Evolutionary conservation across 2,888 invertebrate genomes (phyloP).

Genomic region (Clitarchus hookeri): DNA sequence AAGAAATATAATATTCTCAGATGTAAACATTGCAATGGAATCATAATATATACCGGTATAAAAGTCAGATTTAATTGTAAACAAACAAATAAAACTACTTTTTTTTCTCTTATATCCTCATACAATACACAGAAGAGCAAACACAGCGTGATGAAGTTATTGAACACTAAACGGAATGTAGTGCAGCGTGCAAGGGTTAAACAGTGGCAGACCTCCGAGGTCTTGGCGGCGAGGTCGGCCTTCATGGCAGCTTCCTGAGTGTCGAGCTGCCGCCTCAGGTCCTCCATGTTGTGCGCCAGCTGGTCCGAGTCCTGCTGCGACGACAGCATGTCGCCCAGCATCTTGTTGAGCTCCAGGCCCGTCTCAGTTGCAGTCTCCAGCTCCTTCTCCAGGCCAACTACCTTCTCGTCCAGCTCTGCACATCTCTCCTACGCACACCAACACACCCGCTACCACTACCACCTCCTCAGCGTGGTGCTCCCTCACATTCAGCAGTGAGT

Average conservation of each 20-base stretch:
- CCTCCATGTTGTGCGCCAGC: constrained; percentile 66
- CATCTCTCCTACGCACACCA: constrained; percentile 47
- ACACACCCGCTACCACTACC: neutral
- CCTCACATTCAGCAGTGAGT: too few species aligned
- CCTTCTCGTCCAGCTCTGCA: constrained; percentile 66
- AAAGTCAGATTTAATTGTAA: too few species aligned
- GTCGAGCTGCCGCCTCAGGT: constrained; percentile 67
- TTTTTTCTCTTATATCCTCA: too few species aligned
- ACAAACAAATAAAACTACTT: too few species aligned
- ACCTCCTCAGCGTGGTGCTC: too few species aligned
- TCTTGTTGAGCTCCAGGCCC: constrained; percentile 72
- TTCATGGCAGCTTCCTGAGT: constrained; percentile 65
- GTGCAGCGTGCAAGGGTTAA: too few species aligned
- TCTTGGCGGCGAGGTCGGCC: constrained; percentile 53
- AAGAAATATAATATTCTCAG: too few species aligned
- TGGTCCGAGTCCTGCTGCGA: constrained; percentile 70
- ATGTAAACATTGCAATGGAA: too few species aligned
- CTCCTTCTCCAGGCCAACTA: constrained; percentile 70
- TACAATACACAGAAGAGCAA: too few species aligned
- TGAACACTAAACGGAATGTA: too few species aligned
- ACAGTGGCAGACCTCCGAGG: constrained; percentile 52
- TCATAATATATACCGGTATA: too few species aligned
- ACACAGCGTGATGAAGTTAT: too few species aligned
- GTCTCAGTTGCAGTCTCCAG: constrained; percentile 82
- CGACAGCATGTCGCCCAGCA: constrained; percentile 67